Percentiles rank a stretch among this genome's conserved stretches.
phyloP scores from a whole-genome alignment of 2,113 vertebrate genomes.

The Puntigrus tetrazona region DNA sequence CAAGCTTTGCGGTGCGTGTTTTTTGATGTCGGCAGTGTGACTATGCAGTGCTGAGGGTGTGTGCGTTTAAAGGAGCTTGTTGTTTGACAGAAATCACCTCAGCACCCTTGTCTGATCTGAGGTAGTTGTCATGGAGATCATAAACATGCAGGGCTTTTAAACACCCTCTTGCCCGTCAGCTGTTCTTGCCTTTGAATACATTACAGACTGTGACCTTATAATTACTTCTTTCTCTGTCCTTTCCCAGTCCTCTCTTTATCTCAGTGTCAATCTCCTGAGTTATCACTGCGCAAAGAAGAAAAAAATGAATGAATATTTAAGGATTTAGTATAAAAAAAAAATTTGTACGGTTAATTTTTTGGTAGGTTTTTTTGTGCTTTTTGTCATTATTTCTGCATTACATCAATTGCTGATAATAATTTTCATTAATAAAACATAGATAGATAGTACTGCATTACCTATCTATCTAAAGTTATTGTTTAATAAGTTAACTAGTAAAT shows the following conservation, averaged over 20 bases:
- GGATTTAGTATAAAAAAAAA: too few relatives aligned
- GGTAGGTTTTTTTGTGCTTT: too few relatives aligned
- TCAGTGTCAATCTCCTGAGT: neutral
- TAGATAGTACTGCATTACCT: too few relatives aligned
- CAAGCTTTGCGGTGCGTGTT: neutral
- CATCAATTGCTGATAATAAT: too few relatives aligned
- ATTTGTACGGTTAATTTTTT: too few relatives aligned
- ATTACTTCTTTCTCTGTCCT: conserved; percentile 61
- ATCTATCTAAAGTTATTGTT: too few relatives aligned
- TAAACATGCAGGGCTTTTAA: conserved; percentile 61
- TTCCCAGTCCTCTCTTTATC: neutral
- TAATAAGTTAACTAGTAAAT: too few relatives aligned
- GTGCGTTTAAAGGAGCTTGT: neutral
- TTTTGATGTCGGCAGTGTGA: conserved; percentile 15
- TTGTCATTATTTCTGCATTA: too few relatives aligned
- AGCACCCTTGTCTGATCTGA: conserved; percentile 58
- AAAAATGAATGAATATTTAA: neutral
- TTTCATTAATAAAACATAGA: too few relatives aligned
- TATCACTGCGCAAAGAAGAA: neutral
- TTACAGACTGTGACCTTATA: conserved; percentile 63
- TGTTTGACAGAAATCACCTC: conserved; percentile 40
- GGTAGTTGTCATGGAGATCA: conserved; percentile 62
- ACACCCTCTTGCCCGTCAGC: conserved; percentile 48
- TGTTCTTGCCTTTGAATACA: conserved; percentile 53
- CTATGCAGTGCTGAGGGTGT: conserved; percentile 1